Evolutionary conservation across 2,888 invertebrate genomes (phyloP).

Genomic region (Plebejus argus): DNA sequence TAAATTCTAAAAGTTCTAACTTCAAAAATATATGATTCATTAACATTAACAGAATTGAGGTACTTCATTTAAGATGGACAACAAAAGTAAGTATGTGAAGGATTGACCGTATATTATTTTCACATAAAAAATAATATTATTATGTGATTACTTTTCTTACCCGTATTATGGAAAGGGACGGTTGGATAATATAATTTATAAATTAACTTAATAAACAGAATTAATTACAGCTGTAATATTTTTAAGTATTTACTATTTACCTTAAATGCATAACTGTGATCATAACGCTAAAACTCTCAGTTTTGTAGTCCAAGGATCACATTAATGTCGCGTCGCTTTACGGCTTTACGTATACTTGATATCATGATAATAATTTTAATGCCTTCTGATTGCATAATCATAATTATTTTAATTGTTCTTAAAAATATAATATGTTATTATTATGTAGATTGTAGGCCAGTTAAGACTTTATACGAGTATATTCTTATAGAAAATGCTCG

Average conservation of each 20-base stretch:
- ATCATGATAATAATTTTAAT: neutral
- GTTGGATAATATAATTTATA: too few relatives aligned
- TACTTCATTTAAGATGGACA: neutral
- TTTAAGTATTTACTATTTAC: conserved; percentile 22
- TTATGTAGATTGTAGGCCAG: neutral
- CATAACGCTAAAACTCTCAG: conserved; percentile 14
- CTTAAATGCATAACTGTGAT: conserved; percentile 13
- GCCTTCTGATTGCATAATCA: neutral
- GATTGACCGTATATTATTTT: conserved; percentile 9
- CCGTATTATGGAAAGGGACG: neutral
- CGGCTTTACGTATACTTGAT: neutral
- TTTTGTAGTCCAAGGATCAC: conserved; percentile 24
- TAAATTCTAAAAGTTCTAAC: too few relatives aligned
- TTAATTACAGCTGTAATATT: conserved; percentile 15
- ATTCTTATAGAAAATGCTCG: neutral
- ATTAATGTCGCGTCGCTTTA: neutral
- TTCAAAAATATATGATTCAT: neutral
- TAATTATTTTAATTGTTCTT: neutral
- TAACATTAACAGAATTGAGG: too few relatives aligned
- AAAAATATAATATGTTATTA: neutral
- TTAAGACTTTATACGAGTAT: too few relatives aligned
- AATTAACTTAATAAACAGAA: conserved; percentile 3
- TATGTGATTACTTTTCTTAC: neutral
- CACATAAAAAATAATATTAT: too few relatives aligned
- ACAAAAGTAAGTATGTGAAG: neutral